phyloP scores from a whole-genome alignment of 2,113 vertebrate genomes.

The Entelurus aequoreus region DNA sequence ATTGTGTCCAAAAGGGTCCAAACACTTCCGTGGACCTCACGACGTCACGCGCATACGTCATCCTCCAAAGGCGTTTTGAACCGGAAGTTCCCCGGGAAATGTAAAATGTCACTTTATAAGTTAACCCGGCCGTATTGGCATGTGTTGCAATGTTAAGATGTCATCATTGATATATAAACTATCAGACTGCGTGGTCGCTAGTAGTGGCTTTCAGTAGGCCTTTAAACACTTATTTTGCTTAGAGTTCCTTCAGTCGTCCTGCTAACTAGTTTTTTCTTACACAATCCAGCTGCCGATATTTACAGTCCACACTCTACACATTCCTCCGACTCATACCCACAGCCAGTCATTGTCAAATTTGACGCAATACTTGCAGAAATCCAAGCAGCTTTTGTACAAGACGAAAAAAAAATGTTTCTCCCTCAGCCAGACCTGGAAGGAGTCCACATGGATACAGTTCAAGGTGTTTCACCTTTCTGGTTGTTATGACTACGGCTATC shows the following conservation, averaged over 20 bases:
- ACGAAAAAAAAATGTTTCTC: constrained; percentile 15
- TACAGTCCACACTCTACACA: neutral
- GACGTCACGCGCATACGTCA: no score
- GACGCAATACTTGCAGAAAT: constrained; percentile 6
- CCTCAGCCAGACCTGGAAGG: constrained; percentile 18
- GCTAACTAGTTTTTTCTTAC: neutral
- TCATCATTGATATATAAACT: no score
- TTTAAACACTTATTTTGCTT: neutral
- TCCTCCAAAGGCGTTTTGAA: no score
- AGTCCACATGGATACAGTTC: constrained; percentile 3
- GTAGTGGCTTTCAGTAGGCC: no score
- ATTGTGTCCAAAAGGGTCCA: no score
- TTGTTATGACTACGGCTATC: constrained; percentile 29
- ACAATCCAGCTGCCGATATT: neutral
- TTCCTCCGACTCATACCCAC: neutral
- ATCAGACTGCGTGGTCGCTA: no score
- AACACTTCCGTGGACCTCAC: no score
- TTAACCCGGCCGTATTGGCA: no score
- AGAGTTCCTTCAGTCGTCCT: neutral
- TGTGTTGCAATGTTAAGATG: no score
- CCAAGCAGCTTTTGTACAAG: neutral
- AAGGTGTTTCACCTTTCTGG: constrained; percentile 17
- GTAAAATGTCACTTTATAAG: no score
- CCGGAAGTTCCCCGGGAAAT: no score
- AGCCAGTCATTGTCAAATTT: constrained; percentile 19